Evolutionary conservation across 2,113 vertebrate species (phyloP).

Genomic region (Bufo gargarizans): DNA sequence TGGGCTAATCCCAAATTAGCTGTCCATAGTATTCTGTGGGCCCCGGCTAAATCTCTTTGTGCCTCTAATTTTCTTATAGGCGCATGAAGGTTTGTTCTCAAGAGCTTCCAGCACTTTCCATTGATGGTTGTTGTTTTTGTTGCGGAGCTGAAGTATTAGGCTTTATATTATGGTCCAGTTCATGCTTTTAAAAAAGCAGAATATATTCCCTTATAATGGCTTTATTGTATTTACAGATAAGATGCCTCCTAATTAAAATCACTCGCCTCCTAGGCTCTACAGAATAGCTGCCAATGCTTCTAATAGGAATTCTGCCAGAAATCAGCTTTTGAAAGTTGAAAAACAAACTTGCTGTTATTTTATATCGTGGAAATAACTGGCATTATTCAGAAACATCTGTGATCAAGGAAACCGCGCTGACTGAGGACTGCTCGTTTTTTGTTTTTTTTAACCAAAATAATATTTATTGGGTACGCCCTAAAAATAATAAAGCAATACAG

Average conservation of each 20-base stretch:
- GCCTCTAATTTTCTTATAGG: background rate
- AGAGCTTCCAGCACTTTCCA: background rate
- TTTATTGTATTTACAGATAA: background rate
- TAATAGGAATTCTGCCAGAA: background rate
- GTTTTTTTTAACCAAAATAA: background rate
- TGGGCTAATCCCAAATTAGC: background rate
- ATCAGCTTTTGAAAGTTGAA: background rate
- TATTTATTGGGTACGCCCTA: background rate
- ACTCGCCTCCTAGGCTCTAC: background rate
- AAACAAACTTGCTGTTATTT: slow-evolving; percentile 3
- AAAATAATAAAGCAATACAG: no score
- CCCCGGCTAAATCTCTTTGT: background rate
- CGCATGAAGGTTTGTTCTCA: background rate
- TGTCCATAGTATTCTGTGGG: background rate
- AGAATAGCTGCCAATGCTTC: background rate
- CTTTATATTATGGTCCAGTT: background rate
- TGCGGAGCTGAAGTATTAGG: background rate
- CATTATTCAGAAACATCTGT: background rate
- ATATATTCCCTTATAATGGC: background rate
- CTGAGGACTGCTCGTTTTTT: background rate
- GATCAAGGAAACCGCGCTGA: background rate
- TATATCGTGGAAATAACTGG: background rate
- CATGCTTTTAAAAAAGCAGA: background rate
- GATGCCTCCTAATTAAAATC: background rate
- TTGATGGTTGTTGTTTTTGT: background rate